These are phyloP conservation scores for Edolisoma coerulescens DNA, from an alignment of 2,113 vertebrate genomes.

Conservation along the genomic window DNA sequence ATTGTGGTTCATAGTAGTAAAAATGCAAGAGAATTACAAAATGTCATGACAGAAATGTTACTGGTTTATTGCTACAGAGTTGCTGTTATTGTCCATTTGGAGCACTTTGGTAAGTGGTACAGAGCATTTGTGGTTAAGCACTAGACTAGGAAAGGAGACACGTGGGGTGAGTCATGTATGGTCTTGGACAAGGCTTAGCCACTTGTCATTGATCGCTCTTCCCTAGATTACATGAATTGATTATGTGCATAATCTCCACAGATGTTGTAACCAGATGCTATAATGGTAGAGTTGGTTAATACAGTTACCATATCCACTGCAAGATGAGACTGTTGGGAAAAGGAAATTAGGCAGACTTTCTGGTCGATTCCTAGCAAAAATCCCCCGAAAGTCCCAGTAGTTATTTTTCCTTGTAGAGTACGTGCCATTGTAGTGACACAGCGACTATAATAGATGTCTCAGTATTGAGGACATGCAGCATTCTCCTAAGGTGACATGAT, in stretches of 20 bases:
- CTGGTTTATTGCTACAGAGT: not conserved
- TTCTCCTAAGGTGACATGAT: not conserved
- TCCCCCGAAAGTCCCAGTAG: not conserved
- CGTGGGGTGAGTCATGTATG: rapidly evolving
- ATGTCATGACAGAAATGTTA: not conserved
- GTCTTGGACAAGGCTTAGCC: not conserved
- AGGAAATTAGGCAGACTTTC: not conserved
- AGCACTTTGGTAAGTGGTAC: not conserved
- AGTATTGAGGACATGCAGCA: not conserved
- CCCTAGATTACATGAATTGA: not conserved
- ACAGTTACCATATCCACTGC: not conserved
- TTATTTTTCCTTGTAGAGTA: not conserved
- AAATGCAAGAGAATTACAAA: not conserved
- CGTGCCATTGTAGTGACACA: not conserved
- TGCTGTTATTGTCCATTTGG: not conserved
- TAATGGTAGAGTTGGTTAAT: not conserved
- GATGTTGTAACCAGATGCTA: not conserved
- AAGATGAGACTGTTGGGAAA: not conserved
- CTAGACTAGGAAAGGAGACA: not conserved
- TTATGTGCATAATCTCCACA: not conserved
- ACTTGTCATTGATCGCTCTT: not conserved
- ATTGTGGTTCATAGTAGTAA: not conserved
- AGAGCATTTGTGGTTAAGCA: not conserved
- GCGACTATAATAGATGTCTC: not conserved
- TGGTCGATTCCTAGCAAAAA: not conserved